Conservation (phyloP, 2,113 vertebrate species). For the Sapayoa aenigma region DNA sequence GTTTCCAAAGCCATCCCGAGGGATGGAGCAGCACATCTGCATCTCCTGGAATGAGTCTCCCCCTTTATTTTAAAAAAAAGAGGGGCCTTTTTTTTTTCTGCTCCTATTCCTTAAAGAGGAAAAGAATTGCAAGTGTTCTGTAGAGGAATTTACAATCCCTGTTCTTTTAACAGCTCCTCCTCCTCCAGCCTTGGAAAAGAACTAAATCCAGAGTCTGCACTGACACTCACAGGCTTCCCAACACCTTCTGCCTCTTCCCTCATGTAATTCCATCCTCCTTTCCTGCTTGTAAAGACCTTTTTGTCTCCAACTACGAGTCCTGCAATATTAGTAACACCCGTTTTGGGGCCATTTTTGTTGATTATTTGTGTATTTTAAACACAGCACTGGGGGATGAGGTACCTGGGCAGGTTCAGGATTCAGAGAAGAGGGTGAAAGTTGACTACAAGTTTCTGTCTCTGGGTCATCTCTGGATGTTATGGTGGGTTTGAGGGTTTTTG, state of each 20-base stretch:
- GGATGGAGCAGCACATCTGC: background rate
- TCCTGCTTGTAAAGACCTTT: background rate
- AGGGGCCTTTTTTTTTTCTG: background rate
- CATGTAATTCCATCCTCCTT: background rate
- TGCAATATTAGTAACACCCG: accelerated
- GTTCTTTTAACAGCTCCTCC: background rate
- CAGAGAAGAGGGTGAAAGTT: background rate
- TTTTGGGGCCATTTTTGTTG: background rate
- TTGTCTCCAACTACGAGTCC: background rate
- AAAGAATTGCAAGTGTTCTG: background rate
- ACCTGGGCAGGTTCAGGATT: background rate
- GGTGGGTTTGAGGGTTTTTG: background rate
- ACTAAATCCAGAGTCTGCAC: background rate
- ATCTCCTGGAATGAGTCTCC: background rate
- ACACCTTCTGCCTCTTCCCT: background rate
- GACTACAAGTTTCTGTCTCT: background rate
- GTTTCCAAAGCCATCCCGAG: background rate
- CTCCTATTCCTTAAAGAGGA: background rate
- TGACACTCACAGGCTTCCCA: background rate
- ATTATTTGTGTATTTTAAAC: background rate
- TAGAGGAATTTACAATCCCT: background rate
- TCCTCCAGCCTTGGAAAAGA: background rate
- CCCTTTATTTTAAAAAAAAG: too few species aligned
- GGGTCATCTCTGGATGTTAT: accelerated
- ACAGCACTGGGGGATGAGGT: background rate